A percentile compares a stretch with the other conserved stretches of the same genome.
Evolutionary conservation across 1,140 invertebrate species (phyloP).

Genomic region (Cyclargus thomasi): DNA sequence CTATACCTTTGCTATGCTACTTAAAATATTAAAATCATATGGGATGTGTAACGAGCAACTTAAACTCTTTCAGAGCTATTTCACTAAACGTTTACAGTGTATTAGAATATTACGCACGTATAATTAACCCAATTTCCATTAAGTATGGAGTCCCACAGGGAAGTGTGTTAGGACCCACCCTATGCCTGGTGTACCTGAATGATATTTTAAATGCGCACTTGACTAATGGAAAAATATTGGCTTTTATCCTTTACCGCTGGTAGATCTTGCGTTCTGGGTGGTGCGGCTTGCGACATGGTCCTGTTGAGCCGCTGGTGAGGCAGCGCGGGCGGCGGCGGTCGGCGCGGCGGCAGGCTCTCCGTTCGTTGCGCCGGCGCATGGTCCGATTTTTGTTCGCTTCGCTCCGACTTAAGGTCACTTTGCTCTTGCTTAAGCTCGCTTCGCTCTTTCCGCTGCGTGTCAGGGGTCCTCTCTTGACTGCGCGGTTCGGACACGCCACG

Average conservation of each 20-base stretch:
- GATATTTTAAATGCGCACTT: too few species aligned
- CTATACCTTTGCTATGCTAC: too few species aligned
- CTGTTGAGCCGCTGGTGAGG: conserved; percentile 38
- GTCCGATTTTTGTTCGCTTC: conserved; percentile 29
- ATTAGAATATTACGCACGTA: too few species aligned
- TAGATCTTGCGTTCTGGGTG: conserved; percentile 40
- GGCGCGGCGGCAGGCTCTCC: conserved; percentile 37
- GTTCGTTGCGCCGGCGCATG: conserved; percentile 23
- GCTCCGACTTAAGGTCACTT: conserved; percentile 10
- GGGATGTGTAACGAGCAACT: too few species aligned
- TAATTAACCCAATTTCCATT: too few species aligned
- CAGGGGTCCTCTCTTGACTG: conserved; percentile 22
- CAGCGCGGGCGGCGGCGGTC: conserved; percentile 44
- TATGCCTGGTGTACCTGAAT: too few species aligned
- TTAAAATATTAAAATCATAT: too few species aligned
- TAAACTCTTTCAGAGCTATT: too few species aligned
- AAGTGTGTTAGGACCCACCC: too few species aligned
- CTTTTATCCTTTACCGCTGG: conserved; percentile 34
- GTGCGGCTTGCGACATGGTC: conserved; percentile 45
- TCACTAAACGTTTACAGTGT: too few species aligned
- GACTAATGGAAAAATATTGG: too few species aligned
- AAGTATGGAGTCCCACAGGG: too few species aligned
- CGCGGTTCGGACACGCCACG: background rate
- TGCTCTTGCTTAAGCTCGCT: background rate
- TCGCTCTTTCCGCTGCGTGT: conserved; percentile 10